Evolutionary conservation across 2,797 vertebrate species (phyloP), one percentile per base, ranked within the genome.

Genomic region (Centropyge bicolor): DNA sequence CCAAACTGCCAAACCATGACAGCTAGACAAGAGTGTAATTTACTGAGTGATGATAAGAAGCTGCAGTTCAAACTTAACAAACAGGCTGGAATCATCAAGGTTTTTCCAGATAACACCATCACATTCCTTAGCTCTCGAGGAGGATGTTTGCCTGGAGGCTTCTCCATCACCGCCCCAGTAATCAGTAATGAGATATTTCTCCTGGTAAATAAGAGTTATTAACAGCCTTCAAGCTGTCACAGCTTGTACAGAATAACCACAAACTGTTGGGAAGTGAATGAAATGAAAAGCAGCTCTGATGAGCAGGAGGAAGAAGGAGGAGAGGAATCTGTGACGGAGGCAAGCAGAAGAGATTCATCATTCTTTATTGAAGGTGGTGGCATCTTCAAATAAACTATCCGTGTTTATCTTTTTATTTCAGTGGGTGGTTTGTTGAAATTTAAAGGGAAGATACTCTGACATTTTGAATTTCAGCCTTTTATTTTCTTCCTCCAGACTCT

Each of bases 301-400:
- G 81, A 81, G 41, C 16, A 56, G 5, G 20, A 80, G 8, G 24
- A 57, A 22, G 46, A 31, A 35, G 57, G 65, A 88, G 35, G 48
- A 57, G 38, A 31, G 46, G 49, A 57, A 27, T 43, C 19, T n/a
- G n/a, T 51, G 12, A 57, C 10, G 19, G 60, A 24, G 54, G 22
- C 61, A 43, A 52, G 68, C n/a, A 40, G 22, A 74, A 59, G 35
- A 78, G 69, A 87, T 41, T 7, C 68, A 76, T 84, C 85, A 81
- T 12, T 19, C 60, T 61, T 68, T 27, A 62, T 57, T 74, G 38
- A 78, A 41, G 38, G 40, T 6, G 12, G 27, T 40, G 66, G 56
- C 41, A 51, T 31, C 1, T 66, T 74, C 38, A 24, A 31, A 40
- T 51, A 74, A 60, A 56, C 48, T 12, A 46, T 65, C 52, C 35